Conservation (phyloP, 2,888 invertebrate species). For the Cremastinae sp. region DNA sequence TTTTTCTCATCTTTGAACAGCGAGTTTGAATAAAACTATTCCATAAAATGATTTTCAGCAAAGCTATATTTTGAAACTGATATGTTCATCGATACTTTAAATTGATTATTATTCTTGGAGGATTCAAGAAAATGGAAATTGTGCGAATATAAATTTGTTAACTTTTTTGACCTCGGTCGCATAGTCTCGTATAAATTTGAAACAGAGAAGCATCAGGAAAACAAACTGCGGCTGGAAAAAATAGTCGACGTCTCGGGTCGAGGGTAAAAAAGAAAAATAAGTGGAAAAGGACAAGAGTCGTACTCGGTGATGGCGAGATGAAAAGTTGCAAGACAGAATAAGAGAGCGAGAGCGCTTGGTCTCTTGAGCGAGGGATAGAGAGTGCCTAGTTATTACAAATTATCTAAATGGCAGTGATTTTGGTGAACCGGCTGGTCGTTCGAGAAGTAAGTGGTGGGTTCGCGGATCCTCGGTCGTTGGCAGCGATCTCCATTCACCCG, state of each 20-base stretch:
- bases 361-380: neutral
- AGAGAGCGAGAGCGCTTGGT: slow-evolving; percentile 41
- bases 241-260: slow-evolving; percentile 30
- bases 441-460: slow-evolving; percentile 81
- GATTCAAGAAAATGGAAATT: too few relatives aligned
- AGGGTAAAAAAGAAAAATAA: slow-evolving; percentile 54
- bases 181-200: too few relatives aligned
- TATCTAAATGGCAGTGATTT: slow-evolving; percentile 84
- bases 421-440: slow-evolving; percentile 78
- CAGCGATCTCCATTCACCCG: slow-evolving; percentile 71
- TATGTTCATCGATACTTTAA: too few relatives aligned
- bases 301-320: slow-evolving; percentile 40
- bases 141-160: too few relatives aligned
- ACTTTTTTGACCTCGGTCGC: too few relatives aligned
- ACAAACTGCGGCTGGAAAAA: slow-evolving; percentile 11
- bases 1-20: slow-evolving; percentile 6
- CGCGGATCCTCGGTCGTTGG: slow-evolving; percentile 69
- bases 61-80: too few relatives aligned
- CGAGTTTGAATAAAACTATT: neutral
- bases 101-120: too few relatives aligned
- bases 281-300: slow-evolving; percentile 66
- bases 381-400: slow-evolving; percentile 84
- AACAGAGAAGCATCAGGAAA: too few relatives aligned
- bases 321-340: slow-evolving; percentile 30
- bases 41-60: slow-evolving; percentile 4